phyloP scores from a whole-genome alignment of 2,113 vertebrate genomes.

The Corythornis cristatus region DNA sequence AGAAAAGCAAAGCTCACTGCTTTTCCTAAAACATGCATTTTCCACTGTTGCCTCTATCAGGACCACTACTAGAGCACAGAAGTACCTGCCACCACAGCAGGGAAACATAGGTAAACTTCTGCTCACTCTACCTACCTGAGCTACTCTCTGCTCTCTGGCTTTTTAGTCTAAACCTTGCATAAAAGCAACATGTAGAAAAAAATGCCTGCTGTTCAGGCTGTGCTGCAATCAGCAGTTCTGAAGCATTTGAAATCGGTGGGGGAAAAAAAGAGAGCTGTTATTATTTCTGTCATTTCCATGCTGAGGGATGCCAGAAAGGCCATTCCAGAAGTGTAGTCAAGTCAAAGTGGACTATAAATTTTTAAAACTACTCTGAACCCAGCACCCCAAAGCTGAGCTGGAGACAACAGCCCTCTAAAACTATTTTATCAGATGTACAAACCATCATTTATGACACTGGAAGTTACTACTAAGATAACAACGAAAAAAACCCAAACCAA shows the following conservation, averaged over 20 bases:
- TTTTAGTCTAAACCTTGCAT: neutral
- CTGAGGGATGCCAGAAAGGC: neutral
- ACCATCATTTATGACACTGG: neutral
- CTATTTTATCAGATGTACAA: neutral
- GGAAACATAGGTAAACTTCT: neutral
- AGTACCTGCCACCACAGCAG: neutral
- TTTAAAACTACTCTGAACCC: neutral
- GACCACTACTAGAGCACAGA: rapidly evolving
- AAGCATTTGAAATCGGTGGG: neutral
- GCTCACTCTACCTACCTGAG: neutral
- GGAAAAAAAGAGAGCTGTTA: neutral
- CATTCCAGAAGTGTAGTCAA: neutral
- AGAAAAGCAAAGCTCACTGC: neutral
- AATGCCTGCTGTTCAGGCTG: neutral
- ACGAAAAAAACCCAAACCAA: no score
- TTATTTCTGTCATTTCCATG: slow-evolving; percentile 1
- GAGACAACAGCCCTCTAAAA: neutral
- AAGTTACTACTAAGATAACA: neutral
- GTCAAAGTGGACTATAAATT: neutral
- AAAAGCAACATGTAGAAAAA: neutral
- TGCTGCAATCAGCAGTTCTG: neutral
- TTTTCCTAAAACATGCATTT: neutral
- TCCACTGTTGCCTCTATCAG: neutral
- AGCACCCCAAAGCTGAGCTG: neutral
- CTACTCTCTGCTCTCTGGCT: neutral